phyloP scores from a whole-genome alignment of 2,888 invertebrate species.

The Ypsolopha scabrella region DNA sequence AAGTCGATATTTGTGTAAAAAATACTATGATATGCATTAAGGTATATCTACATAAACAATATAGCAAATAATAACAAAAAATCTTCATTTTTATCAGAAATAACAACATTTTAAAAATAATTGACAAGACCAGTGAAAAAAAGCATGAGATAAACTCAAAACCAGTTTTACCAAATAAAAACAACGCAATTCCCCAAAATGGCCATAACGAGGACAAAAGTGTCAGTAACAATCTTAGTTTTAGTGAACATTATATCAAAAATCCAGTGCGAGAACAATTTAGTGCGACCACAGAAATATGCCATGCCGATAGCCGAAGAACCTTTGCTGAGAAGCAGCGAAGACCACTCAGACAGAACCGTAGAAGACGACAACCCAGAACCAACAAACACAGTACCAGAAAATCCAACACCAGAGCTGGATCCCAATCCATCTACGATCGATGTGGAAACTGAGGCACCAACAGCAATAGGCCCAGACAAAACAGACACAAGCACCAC shows the following conservation, averaged over 20 bases:
- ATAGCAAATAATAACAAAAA: no score
- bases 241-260: constrained; percentile 10
- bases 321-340: not conserved
- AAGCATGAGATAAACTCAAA: not conserved
- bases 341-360: not conserved
- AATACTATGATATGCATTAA: no score
- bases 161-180: not conserved
- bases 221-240: constrained; percentile 9
- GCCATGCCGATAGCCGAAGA: not conserved
- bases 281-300: not conserved
- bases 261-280: constrained; percentile 7
- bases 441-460: not conserved
- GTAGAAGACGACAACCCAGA: not conserved
- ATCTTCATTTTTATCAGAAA: no score
- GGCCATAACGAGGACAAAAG: constrained; percentile 12
- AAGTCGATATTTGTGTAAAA: no score
- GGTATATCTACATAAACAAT: no score
- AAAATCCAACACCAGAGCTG: not conserved
- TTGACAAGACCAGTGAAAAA: not conserved
- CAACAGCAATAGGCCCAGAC: not conserved
- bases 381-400: not conserved
- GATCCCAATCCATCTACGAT: not conserved
- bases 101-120: no score
- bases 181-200: constrained; percentile 9
- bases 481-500: not conserved